Evolutionary conservation across 2,888 invertebrate species (phyloP), one percentile per base, ranked within the genome.

Genomic region (Cheiracanthium punctorium): DNA sequence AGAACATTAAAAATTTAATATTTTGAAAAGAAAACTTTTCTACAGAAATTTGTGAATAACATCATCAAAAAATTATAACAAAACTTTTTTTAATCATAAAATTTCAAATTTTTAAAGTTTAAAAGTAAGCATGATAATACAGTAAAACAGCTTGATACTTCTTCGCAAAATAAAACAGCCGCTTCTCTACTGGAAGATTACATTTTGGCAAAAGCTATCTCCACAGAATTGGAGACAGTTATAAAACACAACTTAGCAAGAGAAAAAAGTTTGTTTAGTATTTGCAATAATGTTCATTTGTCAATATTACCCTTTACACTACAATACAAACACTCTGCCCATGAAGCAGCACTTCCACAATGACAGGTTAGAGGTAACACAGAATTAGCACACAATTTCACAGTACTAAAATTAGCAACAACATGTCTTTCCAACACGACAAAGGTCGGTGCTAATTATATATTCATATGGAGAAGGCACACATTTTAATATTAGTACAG

Each of bases 401-500:
- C 64, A 76, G 65, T 58, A 76, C 75, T 76, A 82, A 81, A 81
- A 75, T 81, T 41, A 81, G 81, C 81, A 79, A 64, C 71, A 79
- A 77, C 69, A 58, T 71, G 76, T 71, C 71, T 71, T 76, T 75
- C n/a, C n/a, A 64, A 73, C 33, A 69, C 58, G 37, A 70, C 70
- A 41, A 81, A 81, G 73, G 69, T 70, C 75, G 65, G 82, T 82
- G 82, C 82, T 82, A 82, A 76, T n/a, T n/a, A n/a, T 82, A 76
- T 75, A 70, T n/a, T 81, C 64, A 76, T 76, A 82, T 82, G 82
- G 82, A 82, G 82, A 82, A 82, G 82, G 82, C 82, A 82, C 82
- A 82, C 82, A 82, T 82, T 82, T 81, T 81, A 81, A 82, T n/a
- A n/a, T 82, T 71, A 82, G 82, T 82, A 82, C 82, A 82, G 82